Base-by-base conservation (phyloP, 2,888 invertebrate species). In the Embidobia sp. region DNA sequence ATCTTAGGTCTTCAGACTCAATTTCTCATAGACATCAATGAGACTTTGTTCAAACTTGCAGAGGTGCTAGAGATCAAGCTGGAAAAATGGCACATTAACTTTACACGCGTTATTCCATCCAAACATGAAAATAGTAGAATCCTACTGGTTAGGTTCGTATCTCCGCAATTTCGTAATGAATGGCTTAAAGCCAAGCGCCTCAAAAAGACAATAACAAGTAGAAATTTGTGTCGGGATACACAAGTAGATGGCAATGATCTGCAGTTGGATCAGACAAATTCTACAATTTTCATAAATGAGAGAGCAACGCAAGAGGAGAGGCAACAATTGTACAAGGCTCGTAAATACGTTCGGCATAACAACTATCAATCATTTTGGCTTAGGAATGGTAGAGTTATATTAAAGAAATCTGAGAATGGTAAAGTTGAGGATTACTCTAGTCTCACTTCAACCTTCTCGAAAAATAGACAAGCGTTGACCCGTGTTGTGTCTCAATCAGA, bases 141-240 rank as follows among this genome's bases (percentile, higher is more conserved):
- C 2, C 4, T 37, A n/a, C 6, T 37, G 16, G 37, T 37, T 0
- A 13, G 37, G 4, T 37, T 37, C 16, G 16, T 37, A 5, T 37
- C 37, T 1, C 37, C 37, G n/a, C 7, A 7, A 7, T 37, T 37
- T 37, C 37, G 37, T 6, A n/a, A 13, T 15, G 13, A 13, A 7
- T 37, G 37, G 37, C 13, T 37, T 3, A 13, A n/a, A 15, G 37
- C 37, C 6, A 37, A 37, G 37, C 16, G 37, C n/a, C n/a, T n/a
- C n/a, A n/a, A n/a, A n/a, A n/a, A n/a, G n/a, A n/a, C n/a, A n/a
- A n/a, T n/a, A n/a, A n/a, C n/a, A n/a, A n/a, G n/a, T n/a, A n/a
- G n/a, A n/a, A n/a, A n/a, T n/a, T n/a, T n/a, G n/a, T n/a, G n/a
- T n/a, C n/a, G n/a, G n/a, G n/a, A n/a, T n/a, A n/a, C n/a, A n/a